Percentiles rank a stretch among this genome's conserved stretches.
phyloP scores from a whole-genome alignment of 2,113 vertebrate species.

The Panurus biarmicus region DNA sequence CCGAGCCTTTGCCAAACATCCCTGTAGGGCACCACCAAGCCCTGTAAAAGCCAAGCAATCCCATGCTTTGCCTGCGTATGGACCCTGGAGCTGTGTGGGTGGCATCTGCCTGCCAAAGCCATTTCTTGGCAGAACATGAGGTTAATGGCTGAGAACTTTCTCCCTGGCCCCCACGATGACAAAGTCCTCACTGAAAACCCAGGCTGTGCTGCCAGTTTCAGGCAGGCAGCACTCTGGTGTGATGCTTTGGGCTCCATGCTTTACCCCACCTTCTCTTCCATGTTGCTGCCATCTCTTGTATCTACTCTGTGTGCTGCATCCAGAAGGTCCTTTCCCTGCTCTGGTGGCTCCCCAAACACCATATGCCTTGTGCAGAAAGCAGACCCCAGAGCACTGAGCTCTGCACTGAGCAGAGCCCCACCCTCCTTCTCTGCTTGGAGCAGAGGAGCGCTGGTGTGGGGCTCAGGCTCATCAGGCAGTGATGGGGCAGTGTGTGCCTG shows the following conservation, averaged over 20 bases:
- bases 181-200: background rate
- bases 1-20: background rate
- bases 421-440: background rate
- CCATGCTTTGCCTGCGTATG: background rate
- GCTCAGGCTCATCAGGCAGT: background rate
- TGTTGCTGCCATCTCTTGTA: background rate
- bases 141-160: background rate
- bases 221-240: accelerated
- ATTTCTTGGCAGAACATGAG: background rate
- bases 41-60: background rate
- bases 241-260: accelerated
- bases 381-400: accelerated
- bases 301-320: background rate
- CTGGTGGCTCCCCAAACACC: background rate
- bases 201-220: background rate
- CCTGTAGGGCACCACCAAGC: background rate
- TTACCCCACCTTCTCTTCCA: background rate
- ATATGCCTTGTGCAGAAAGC: accelerated
- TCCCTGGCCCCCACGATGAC: background rate
- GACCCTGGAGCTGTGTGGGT: background rate
- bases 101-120: background rate
- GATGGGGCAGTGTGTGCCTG: background rate
- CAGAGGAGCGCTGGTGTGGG: accelerated
- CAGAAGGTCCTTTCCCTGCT: background rate
- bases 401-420: background rate